These are phyloP conservation scores for Arion vulgaris DNA, from an alignment of 1,140 invertebrate genomes.

Conservation along the genomic window DNA sequence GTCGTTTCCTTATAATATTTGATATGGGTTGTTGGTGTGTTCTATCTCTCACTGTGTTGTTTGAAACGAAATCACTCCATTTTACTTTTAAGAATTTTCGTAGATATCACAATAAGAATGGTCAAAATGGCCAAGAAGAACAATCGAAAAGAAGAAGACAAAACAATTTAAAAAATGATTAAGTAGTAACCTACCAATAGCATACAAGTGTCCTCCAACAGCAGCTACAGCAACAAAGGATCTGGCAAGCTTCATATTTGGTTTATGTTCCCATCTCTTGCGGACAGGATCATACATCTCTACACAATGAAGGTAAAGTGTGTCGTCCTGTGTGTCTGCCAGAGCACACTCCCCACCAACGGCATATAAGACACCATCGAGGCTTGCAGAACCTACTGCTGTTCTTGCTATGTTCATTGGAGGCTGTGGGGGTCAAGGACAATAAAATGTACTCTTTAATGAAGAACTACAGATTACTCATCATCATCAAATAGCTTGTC, in stretches of 20 bases:
- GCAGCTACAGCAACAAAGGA: conserved; percentile 93
- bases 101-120: no score
- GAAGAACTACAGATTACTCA: no score
- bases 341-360: conserved; percentile 77
- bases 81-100: no score
- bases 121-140: no score
- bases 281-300: conserved; percentile 84
- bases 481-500: no score
- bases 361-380: conserved; percentile 67
- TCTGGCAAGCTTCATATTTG: conserved; percentile 85
- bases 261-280: conserved; percentile 74
- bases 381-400: conserved; percentile 63
- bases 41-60: no score
- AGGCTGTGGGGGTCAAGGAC: conserved; percentile 51
- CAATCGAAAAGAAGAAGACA: no score
- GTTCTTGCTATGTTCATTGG: conserved; percentile 69
- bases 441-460: no score
- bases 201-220: conserved; percentile 87
- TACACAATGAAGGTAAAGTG: conserved; percentile 89
- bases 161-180: no score
- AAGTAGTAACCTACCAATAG: conserved; percentile 82
- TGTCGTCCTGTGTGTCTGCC: conserved; percentile 74
- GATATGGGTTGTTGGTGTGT: no score
- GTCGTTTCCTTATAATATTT: no score
- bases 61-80: no score